Conservation (phyloP, 2,113 vertebrate genomes). For the Bubalus kerabau region DNA sequence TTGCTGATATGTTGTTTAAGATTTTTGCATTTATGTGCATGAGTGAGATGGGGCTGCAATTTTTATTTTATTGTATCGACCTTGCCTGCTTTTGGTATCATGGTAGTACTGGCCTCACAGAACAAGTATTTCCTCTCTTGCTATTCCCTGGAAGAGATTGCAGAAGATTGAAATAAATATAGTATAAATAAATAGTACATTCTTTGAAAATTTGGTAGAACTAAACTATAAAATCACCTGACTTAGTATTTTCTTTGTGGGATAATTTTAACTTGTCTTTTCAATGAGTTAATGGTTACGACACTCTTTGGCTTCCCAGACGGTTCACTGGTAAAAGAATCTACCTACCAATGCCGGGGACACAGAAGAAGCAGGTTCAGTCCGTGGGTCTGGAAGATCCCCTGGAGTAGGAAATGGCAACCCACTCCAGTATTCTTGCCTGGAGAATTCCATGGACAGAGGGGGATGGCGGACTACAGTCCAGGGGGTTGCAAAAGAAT, state of each 20-base stretch:
- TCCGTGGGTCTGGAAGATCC: not conserved
- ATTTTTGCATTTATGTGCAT: not conserved
- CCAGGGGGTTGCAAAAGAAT: not conserved
- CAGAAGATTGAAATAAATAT: not conserved
- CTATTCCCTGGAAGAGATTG: not conserved
- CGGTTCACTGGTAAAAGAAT: not conserved
- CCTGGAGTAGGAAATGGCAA: not conserved
- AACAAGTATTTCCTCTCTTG: not conserved
- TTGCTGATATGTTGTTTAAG: not conserved
- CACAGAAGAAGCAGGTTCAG: not conserved
- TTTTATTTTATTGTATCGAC: not conserved
- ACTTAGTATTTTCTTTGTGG: not conserved
- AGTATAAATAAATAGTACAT: not conserved
- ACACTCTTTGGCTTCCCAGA: not conserved
- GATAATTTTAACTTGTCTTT: not conserved
- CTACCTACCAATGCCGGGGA: not conserved
- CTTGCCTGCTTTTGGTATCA: not conserved
- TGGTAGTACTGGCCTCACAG: not conserved
- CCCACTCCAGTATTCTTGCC: not conserved
- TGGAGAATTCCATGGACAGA: not conserved
- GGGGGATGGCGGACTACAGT: not conserved
- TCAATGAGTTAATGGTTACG: not conserved
- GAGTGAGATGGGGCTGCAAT: not conserved
- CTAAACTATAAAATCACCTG: not conserved
- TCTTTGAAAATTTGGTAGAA: not conserved